These are phyloP conservation scores for Lasioglossum zephyrum DNA, from an alignment of 2,888 invertebrate genomes.

Conservation along the genomic window DNA sequence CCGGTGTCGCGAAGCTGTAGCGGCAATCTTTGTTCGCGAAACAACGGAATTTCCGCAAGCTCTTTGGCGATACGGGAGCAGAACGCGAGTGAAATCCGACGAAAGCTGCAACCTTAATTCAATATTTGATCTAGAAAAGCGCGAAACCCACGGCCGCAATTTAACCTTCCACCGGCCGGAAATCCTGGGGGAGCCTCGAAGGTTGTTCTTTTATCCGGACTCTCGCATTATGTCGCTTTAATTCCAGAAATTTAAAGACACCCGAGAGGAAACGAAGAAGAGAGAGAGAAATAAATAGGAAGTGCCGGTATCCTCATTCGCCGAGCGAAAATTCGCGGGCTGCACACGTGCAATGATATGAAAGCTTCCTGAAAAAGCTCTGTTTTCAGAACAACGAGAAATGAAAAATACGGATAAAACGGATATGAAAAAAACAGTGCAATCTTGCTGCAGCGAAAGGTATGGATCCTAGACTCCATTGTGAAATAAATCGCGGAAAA, in stretches of 20 bases:
- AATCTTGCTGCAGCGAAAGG: neutral
- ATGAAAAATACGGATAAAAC: neutral
- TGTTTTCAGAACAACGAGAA: neutral
- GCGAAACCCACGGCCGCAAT: slow-evolving; percentile 27
- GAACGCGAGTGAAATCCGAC: neutral
- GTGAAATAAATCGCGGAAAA: neutral
- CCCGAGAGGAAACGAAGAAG: neutral
- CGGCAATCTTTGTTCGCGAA: neutral
- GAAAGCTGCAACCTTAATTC: slow-evolving; percentile 31
- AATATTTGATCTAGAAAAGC: slow-evolving; percentile 38
- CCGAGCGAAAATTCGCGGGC: slow-evolving; percentile 1
- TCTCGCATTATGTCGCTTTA: slow-evolving; percentile 35
- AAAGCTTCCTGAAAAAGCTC: slow-evolving; percentile 2
- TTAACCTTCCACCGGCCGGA: slow-evolving; percentile 10
- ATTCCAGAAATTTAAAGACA: slow-evolving; percentile 34
- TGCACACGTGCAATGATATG: slow-evolving; percentile 1
- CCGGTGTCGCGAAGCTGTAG: neutral
- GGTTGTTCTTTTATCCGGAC: slow-evolving; percentile 27
- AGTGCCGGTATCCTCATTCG: neutral
- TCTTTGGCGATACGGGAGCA: neutral
- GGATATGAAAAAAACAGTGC: neutral
- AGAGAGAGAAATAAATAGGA: neutral
- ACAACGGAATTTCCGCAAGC: slow-evolving; percentile 13
- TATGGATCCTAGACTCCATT: neutral
- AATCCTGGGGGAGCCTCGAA: slow-evolving; percentile 16